phyloP scores from a whole-genome alignment of 2,797 vertebrate genomes.

The Cottoperca gobio region DNA sequence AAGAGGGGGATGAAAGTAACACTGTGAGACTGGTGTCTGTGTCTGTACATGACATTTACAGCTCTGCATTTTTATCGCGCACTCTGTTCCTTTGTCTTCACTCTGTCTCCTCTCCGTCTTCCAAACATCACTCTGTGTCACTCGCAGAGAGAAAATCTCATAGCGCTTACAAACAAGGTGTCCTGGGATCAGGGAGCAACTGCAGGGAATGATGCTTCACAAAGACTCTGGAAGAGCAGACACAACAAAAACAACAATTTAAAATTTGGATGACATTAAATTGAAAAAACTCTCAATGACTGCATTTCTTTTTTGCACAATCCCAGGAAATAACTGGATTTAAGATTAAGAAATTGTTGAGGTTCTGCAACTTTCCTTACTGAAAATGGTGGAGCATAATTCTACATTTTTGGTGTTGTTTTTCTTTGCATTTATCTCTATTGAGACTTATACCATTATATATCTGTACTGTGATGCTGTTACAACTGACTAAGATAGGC shows the following conservation, averaged over 20 bases:
- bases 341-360: neutral
- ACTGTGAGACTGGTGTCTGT: slow-evolving; percentile 93
- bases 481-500: neutral
- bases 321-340: neutral
- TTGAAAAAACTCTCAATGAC: neutral
- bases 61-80: slow-evolving; percentile 77
- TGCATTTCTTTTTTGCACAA: slow-evolving; percentile 5
- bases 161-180: slow-evolving; percentile 90
- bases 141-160: slow-evolving; percentile 93
- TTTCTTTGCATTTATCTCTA: neutral
- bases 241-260: slow-evolving; percentile 23
- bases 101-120: slow-evolving; percentile 61
- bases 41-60: slow-evolving; percentile 99
- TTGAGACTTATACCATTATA: neutral
- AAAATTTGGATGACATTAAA: slow-evolving; percentile 7
- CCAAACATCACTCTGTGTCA: slow-evolving; percentile 85
- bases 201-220: slow-evolving; percentile 74
- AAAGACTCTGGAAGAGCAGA: slow-evolving; percentile 75
- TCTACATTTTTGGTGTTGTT: neutral
- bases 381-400: neutral
- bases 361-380: neutral
- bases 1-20: slow-evolving; percentile 82
- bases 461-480: neutral
- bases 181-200: slow-evolving; percentile 89
- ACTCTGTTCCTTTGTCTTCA: slow-evolving; percentile 54